Conservation (phyloP, 2,888 invertebrate genomes). For the Ypsolopha scabrella region DNA sequence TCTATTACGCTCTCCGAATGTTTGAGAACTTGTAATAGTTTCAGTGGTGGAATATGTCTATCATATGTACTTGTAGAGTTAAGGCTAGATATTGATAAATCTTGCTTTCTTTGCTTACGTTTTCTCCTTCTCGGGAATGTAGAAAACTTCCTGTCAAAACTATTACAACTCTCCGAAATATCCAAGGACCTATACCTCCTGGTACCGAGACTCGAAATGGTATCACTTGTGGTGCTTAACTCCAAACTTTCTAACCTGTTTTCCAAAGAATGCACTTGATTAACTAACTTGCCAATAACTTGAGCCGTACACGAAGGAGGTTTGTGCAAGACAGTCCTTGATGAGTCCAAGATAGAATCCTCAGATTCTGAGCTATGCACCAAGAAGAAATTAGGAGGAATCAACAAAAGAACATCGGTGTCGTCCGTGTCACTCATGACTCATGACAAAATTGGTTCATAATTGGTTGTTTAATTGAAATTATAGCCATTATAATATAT, state of each 20-base stretch:
- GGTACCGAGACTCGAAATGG: constrained; percentile 28
- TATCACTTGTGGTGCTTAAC: constrained; percentile 33
- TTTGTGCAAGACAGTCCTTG: constrained; percentile 57
- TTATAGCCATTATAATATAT: not conserved
- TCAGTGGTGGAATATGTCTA: constrained; percentile 26
- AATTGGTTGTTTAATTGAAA: not conserved
- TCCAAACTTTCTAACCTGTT: constrained; percentile 59
- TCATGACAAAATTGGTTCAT: constrained; percentile 35
- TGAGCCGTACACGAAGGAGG: constrained; percentile 58
- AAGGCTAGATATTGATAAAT: constrained; percentile 40
- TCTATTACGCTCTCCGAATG: constrained; percentile 12
- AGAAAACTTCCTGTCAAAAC: constrained; percentile 38
- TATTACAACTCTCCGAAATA: constrained; percentile 38
- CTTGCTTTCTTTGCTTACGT: constrained; percentile 28
- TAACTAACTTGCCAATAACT: constrained; percentile 67
- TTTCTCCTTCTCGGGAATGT: constrained; percentile 55
- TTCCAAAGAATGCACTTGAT: constrained; percentile 74
- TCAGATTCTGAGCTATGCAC: constrained; percentile 72
- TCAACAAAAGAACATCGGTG: constrained; percentile 83
- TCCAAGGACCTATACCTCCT: constrained; percentile 30
- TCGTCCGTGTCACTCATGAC: constrained; percentile 77
- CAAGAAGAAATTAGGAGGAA: constrained; percentile 81
- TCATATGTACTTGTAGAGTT: constrained; percentile 24
- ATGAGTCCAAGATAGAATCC: constrained; percentile 50
- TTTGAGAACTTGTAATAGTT: constrained; percentile 14